These are phyloP conservation scores for Heliothis virescens DNA, from an alignment of 1,140 invertebrate genomes.

Conservation along the genomic window DNA sequence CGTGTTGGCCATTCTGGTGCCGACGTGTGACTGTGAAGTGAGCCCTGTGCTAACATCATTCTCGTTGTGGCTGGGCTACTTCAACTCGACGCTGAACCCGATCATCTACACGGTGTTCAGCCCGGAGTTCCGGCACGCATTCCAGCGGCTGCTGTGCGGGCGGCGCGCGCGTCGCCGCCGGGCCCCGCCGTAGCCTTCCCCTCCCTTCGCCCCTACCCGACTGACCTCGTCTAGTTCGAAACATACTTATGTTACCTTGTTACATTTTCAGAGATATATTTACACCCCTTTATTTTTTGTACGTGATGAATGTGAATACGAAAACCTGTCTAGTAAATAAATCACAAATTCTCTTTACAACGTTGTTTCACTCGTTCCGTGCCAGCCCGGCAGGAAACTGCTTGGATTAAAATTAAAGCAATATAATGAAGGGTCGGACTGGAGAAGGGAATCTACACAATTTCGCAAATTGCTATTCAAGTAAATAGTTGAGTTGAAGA, in stretches of 20 bases:
- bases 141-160: slow-evolving; percentile 93
- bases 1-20: slow-evolving; percentile 93
- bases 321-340: slow-evolving; percentile 80
- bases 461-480: slow-evolving; percentile 28
- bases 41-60: slow-evolving; percentile 89
- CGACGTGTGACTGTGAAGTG: slow-evolving; percentile 89
- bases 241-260: slow-evolving; percentile 81
- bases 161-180: slow-evolving; percentile 85
- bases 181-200: slow-evolving; percentile 69
- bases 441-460: slow-evolving; percentile 15
- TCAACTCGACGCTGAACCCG: slow-evolving; percentile 96
- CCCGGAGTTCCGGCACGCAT: slow-evolving; percentile 95
- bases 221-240: slow-evolving; percentile 80
- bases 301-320: slow-evolving; percentile 79
- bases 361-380: slow-evolving; percentile 61
- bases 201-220: slow-evolving; percentile 66
- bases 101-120: slow-evolving; percentile 96
- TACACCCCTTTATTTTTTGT: slow-evolving; percentile 85
- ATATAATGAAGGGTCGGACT: slow-evolving; percentile 6
- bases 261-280: slow-evolving; percentile 87
- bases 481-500: slow-evolving; percentile 9
- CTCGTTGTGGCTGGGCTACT: slow-evolving; percentile 94
- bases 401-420: slow-evolving; percentile 33
- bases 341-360: slow-evolving; percentile 72
- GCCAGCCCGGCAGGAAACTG: background rate